Conservation (phyloP, 2,888 invertebrate genomes). For the Rhagophthalmus giganteus region DNA sequence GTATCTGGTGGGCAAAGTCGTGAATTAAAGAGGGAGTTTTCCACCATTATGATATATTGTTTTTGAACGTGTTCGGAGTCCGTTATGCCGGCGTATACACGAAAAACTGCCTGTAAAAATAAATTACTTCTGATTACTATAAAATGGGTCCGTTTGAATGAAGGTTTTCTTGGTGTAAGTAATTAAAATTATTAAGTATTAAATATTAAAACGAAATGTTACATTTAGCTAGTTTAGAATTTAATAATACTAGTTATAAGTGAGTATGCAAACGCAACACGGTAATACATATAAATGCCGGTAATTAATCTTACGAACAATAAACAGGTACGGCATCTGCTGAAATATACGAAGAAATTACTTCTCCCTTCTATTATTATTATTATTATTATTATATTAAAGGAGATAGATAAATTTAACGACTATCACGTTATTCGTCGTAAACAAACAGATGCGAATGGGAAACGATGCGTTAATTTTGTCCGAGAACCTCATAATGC, state of each 20-base stretch:
- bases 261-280: background rate
- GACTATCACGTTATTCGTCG: too few relatives aligned
- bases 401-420: too few relatives aligned
- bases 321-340: background rate
- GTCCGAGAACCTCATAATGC: too few relatives aligned
- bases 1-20: slow-evolving; percentile 11
- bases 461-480: background rate
- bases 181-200: too few relatives aligned
- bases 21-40: slow-evolving; percentile 17
- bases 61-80: slow-evolving; percentile 15
- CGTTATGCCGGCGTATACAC: slow-evolving; percentile 13
- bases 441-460: too few relatives aligned
- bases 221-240: too few relatives aligned
- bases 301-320: background rate
- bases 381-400: too few relatives aligned
- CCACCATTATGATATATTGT: slow-evolving; percentile 18
- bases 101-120: slow-evolving; percentile 16
- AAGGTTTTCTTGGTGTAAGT: background rate
- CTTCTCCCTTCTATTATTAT: background rate
- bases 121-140: slow-evolving; percentile 12
- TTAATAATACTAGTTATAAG: too few relatives aligned
- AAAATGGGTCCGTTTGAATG: background rate
- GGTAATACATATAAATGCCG: background rate
- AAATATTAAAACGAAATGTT: too few relatives aligned
- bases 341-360: background rate